Percentiles rank a stretch among this genome's conserved stretches.
phyloP scores from a whole-genome alignment of 2,888 invertebrate genomes.

The Macaria liturata region DNA sequence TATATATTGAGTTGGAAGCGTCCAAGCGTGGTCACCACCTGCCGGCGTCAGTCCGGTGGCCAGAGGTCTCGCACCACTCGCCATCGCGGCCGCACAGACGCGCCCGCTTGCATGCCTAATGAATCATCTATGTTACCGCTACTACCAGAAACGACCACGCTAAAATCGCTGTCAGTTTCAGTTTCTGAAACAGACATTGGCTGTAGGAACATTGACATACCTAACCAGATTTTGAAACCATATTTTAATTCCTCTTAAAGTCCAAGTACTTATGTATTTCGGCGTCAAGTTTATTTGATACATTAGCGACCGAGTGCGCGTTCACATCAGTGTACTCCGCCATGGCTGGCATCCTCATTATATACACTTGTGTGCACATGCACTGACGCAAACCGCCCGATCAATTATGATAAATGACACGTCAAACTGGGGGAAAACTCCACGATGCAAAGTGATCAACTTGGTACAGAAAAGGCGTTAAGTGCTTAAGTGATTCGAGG shows the following conservation, averaged over 20 bases:
- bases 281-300: too few relatives aligned
- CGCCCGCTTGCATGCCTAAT: conserved; percentile 34
- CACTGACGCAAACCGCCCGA: conserved; percentile 25
- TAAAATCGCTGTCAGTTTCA: too few relatives aligned
- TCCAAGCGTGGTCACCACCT: conserved; percentile 31
- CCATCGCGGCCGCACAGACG: conserved; percentile 59
- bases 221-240: too few relatives aligned
- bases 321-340: conserved; percentile 10
- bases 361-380: conserved; percentile 25
- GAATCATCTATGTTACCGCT: conserved; percentile 25
- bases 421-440: conserved; percentile 20
- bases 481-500: conserved; percentile 11
- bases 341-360: conserved; percentile 11
- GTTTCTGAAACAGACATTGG: too few relatives aligned
- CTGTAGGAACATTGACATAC: too few relatives aligned
- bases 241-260: too few relatives aligned
- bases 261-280: too few relatives aligned
- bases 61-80: conserved; percentile 63
- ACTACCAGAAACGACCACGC: conserved; percentile 1
- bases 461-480: conserved; percentile 8
- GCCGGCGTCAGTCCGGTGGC: conserved; percentile 16
- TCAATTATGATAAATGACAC: conserved; percentile 30
- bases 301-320: conserved; percentile 6
- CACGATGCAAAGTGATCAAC: conserved; percentile 14
- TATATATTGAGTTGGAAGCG: conserved; percentile 25